Evolutionary conservation across 2,888 invertebrate genomes (phyloP).

Genomic region (Mimas tiliae): DNA sequence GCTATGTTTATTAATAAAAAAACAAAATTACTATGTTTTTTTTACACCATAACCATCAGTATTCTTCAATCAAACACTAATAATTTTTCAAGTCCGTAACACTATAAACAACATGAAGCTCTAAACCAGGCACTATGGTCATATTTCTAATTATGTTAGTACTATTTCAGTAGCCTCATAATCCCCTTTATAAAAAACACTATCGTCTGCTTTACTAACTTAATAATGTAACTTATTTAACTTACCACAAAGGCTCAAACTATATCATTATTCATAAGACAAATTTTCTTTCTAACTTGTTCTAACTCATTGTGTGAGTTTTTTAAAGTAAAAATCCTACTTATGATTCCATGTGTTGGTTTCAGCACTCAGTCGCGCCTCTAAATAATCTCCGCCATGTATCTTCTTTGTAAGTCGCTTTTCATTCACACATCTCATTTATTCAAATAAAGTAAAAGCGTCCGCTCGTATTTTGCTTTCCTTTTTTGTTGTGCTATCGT

Average conservation of each 20-base stretch:
- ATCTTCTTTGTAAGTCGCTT: constrained; percentile 17
- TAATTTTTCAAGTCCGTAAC: too few relatives aligned
- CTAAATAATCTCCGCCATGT: constrained; percentile 7
- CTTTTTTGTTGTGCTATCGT: not conserved
- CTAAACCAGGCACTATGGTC: too few relatives aligned
- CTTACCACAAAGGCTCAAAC: not conserved
- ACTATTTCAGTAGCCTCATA: too few relatives aligned
- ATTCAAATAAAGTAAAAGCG: constrained; percentile 16
- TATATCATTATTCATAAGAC: not conserved
- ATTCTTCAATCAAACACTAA: too few relatives aligned
- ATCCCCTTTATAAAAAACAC: not conserved
- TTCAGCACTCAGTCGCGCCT: constrained; percentile 10
- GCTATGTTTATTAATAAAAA: too few relatives aligned
- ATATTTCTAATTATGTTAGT: too few relatives aligned
- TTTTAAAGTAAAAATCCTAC: constrained; percentile 5
- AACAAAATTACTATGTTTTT: too few relatives aligned
- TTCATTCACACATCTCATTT: constrained; percentile 17
- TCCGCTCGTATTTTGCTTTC: not conserved
- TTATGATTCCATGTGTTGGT: constrained; percentile 8
- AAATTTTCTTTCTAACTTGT: not conserved
- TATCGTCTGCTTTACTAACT: not conserved
- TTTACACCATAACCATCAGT: too few relatives aligned
- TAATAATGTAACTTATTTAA: not conserved
- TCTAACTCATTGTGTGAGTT: constrained; percentile 7
- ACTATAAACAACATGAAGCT: too few relatives aligned